Evolutionary conservation across 2,113 vertebrate genomes (phyloP), one percentile per base, ranked within the genome.

Genomic region (Falcunculus frontatus): DNA sequence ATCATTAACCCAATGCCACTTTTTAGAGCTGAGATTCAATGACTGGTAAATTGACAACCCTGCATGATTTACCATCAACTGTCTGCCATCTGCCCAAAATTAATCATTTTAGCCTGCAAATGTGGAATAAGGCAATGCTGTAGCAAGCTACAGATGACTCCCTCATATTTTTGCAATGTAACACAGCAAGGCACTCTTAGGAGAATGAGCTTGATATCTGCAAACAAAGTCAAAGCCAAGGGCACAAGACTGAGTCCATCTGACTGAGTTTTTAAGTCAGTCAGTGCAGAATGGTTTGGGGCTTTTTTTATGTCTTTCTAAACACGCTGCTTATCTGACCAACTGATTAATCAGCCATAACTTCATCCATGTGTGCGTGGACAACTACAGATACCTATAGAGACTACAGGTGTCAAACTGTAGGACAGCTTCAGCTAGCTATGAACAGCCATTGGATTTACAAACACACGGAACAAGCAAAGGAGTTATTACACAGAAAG

Each of bases 21-120:
- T 83, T 84, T 84, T 65, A 87, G 55, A 84, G 42, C 33, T n/a
- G 53, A 83, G 77, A 93, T 63, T 84, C 63, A 74, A n/a, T 74
- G 67, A 84, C 76, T 84, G 62, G 81, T 60, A 37, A 95, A 27
- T 59, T 65, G 55, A 87, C 70, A 93, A n/a, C 20, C 37, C 56
- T 65, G 17, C 13, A 8, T 91, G 64, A 93, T 94, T 96, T 91
- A 88, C 42, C 63, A 56, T 30, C 76, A 76, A 55, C 80, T 90
- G 74, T 81, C 86, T 91, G 88, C 81, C 91, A 93, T 90, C 86
- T 96, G 93, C 73, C 84, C 9, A 9, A 47, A 77, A 86, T 87
- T 90, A 93, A 96, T 91, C 42, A 64, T 59, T 91, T 94, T 25
- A 55, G 59, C 41, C 81, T 64, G 47, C 52, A 90, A 78, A 93